Evolutionary conservation across 2,888 invertebrate genomes (phyloP).

Genomic region (Perizoma affinitatum): DNA sequence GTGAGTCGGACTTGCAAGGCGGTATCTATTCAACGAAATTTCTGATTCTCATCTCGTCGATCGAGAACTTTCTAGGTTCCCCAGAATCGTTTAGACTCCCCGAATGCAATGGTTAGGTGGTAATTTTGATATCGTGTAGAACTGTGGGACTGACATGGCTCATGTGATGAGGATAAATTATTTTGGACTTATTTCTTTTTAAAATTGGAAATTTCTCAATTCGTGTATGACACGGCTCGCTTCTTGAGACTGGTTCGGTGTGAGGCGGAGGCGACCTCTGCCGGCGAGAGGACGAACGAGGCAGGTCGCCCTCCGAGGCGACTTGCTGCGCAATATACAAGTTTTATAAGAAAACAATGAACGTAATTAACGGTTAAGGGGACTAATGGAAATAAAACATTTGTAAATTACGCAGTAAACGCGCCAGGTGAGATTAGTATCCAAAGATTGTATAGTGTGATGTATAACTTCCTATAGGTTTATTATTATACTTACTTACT

Average conservation of each 20-base stretch:
- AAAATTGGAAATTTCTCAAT: slow-evolving; percentile 60
- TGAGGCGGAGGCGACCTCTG: slow-evolving; percentile 42
- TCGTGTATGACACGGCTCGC: slow-evolving; percentile 79
- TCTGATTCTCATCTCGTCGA: slow-evolving; percentile 24
- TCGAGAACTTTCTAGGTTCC: slow-evolving; percentile 22
- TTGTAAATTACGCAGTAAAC: slow-evolving; percentile 34
- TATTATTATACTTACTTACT: slow-evolving; percentile 56
- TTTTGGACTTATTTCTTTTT: slow-evolving; percentile 51
- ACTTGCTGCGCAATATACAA: slow-evolving; percentile 38
- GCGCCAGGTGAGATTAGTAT: slow-evolving; percentile 72
- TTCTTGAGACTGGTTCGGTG: slow-evolving; percentile 73
- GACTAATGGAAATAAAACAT: slow-evolving; percentile 6
- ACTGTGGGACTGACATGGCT: slow-evolving; percentile 77
- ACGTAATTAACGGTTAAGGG: slow-evolving; percentile 1
- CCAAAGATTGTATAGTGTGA: slow-evolving; percentile 82
- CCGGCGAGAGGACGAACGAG: slow-evolving; percentile 13
- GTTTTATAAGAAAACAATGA: background rate
- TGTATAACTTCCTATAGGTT: slow-evolving; percentile 79
- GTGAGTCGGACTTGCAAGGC: slow-evolving; percentile 35
- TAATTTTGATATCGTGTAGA: slow-evolving; percentile 70
- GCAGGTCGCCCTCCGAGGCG: slow-evolving; percentile 38
- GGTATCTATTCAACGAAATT: slow-evolving; percentile 30
- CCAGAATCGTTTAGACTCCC: slow-evolving; percentile 27
- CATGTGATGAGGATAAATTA: slow-evolving; percentile 79
- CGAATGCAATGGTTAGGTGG: slow-evolving; percentile 56